Conservation (phyloP, 2,797 vertebrate species). For the Alca torda region DNA sequence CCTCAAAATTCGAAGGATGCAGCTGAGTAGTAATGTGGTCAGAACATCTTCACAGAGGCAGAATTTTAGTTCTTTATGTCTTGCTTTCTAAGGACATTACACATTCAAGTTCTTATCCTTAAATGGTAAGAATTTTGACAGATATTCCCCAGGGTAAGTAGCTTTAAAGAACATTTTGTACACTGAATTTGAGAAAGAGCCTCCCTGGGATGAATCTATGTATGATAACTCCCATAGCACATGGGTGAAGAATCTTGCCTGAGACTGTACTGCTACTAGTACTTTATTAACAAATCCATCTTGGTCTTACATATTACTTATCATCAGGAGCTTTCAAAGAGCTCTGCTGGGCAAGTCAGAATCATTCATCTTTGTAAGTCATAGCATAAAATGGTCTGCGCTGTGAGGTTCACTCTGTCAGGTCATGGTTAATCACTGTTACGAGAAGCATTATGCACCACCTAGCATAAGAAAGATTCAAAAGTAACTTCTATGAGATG, state of each 20-base stretch:
- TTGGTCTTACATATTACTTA: not conserved
- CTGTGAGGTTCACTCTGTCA: not conserved
- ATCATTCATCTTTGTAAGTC: not conserved
- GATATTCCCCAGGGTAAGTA: not conserved
- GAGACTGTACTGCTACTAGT: not conserved
- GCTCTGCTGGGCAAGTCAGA: not conserved
- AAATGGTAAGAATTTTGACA: not conserved
- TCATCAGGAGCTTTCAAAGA: not conserved
- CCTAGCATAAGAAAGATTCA: not conserved
- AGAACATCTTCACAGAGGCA: not conserved
- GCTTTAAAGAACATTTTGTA: conserved; percentile 12
- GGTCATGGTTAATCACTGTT: not conserved
- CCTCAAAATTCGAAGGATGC: not conserved
- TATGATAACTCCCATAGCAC: not conserved
- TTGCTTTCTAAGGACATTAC: not conserved
- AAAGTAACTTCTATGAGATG: not conserved
- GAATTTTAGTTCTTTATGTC: not conserved
- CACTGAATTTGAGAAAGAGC: not conserved
- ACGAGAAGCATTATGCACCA: not conserved
- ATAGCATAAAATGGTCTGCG: not conserved
- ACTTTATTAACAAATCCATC: conserved; percentile 29
- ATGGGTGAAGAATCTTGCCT: not conserved
- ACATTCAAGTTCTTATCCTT: not conserved
- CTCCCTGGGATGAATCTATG: not conserved
- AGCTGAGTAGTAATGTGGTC: not conserved